Conservation (phyloP, 2,113 vertebrate species). For the Mola mola region DNA sequence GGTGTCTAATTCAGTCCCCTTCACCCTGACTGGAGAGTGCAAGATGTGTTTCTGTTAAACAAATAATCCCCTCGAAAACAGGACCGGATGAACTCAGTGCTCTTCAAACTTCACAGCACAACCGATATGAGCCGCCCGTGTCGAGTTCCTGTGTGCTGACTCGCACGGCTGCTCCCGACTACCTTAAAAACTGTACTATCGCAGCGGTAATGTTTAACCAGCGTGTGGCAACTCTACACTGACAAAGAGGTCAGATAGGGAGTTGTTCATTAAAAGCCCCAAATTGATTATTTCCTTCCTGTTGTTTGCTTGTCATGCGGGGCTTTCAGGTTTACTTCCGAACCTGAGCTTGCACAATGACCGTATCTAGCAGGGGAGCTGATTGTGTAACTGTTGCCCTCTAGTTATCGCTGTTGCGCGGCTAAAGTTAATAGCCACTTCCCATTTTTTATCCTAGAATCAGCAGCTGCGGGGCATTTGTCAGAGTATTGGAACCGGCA, state of each 20-base stretch:
- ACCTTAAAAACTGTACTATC: conserved; percentile 54
- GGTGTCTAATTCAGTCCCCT: not conserved
- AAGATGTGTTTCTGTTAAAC: conserved; percentile 30
- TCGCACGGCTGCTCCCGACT: conserved; percentile 51
- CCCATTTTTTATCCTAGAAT: conserved; percentile 56
- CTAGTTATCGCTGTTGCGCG: conserved; percentile 62
- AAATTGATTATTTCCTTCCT: conserved; percentile 98
- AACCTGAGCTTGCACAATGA: conserved; percentile 83
- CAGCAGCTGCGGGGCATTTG: conserved; percentile 35
- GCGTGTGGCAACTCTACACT: conserved; percentile 84
- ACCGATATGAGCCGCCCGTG: conserved; percentile 7
- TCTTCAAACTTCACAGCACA: conserved; percentile 3
- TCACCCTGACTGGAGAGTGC: not conserved
- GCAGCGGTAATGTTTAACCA: conserved; percentile 86
- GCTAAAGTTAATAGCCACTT: conserved; percentile 72
- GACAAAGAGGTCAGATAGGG: conserved; percentile 84
- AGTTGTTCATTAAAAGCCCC: conserved; percentile 88
- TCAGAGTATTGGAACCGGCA: conserved; percentile 49
- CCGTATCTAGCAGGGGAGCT: conserved; percentile 84
- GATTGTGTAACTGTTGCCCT: conserved; percentile 85
- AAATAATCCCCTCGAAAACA: too few species aligned
- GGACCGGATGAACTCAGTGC: conserved; percentile 11
- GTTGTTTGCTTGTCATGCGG: conserved; percentile 88
- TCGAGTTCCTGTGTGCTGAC: conserved; percentile 56
- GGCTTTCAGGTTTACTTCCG: conserved; percentile 86